Evolutionary conservation across 2,888 invertebrate species (phyloP), one percentile per base, ranked within the genome.

Genomic region (Mechanitis mazaeus): DNA sequence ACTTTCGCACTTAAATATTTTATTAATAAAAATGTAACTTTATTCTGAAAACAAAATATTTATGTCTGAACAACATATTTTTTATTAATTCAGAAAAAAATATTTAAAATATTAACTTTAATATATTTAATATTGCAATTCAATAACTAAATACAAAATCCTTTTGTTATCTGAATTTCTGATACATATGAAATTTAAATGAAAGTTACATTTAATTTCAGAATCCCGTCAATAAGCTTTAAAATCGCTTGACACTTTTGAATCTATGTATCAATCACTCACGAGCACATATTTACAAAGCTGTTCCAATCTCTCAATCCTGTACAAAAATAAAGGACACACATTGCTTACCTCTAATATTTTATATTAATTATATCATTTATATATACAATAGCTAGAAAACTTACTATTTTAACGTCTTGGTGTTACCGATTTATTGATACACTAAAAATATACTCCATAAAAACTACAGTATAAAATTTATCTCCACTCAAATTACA

Each of bases 381-480:
- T 69, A 70, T 76, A 75, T 74, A 68, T 85, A 85, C 85, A 84
- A 71, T 72, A 75, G 76, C 75, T 80, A 79, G 73, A 72, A 65
- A 63, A 72, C 68, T 74, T 74, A 67, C 71, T 74, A 76, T 78
- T 73, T 75, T 75, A 80, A 78, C 76, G 70, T 78, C 72, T 87
- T 87, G 87, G 86, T 87, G 87, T 88, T 72, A 83, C 82, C 78
- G 81, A 77, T 81, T 83, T 78, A 78, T 82, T 79, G 75, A 77
- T 82, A 78, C 73, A 68, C 74, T 78, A 77, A 72, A 64, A 68
- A 69, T 72, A 75, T 72, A 70, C 68, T 71, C 58, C 53, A 20
- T 76, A 75, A 73, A 74, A 77, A 74, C 83, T 84, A 84, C 71
- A 79, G 81, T 86, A 87, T 85, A 87, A 86, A 86, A 85, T 79